These are phyloP conservation scores for Aelia acuminata DNA, from an alignment of 2,888 invertebrate species.

Conservation along the genomic window DNA sequence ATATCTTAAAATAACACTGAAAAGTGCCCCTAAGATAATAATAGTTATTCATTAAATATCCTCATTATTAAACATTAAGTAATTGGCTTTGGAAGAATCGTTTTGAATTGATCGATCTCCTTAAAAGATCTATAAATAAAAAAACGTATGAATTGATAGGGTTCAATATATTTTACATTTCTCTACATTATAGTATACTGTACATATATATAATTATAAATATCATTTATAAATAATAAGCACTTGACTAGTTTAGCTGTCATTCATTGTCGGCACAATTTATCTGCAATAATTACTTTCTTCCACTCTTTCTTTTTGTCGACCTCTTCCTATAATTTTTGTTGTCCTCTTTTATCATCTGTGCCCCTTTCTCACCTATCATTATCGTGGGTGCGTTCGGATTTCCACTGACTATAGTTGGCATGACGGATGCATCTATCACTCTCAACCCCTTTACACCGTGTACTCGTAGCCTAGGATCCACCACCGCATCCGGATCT, in stretches of 20 bases:
- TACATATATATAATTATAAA: neutral
- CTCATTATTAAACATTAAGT: neutral
- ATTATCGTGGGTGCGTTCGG: constrained; percentile 91
- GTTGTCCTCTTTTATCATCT: constrained; percentile 88
- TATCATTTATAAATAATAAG: constrained; percentile 34
- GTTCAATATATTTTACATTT: neutral
- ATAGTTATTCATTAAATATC: neutral
- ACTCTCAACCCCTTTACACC: constrained; percentile 84
- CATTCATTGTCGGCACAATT: neutral
- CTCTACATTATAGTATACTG: neutral
- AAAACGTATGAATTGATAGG: neutral
- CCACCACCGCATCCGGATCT: constrained; percentile 85
- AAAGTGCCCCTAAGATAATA: neutral
- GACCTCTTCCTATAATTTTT: constrained; percentile 28
- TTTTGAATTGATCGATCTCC: neutral
- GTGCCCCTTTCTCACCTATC: constrained; percentile 92
- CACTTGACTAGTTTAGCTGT: constrained; percentile 43
- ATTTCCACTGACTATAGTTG: constrained; percentile 89
- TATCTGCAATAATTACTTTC: neutral
- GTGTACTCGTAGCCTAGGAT: constrained; percentile 82
- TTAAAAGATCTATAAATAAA: neutral
- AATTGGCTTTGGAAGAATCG: neutral
- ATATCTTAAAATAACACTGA: neutral
- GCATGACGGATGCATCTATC: constrained; percentile 90
- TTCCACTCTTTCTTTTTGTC: constrained; percentile 16